Conservation (phyloP, 2,888 invertebrate genomes). For the Cheilosia pagana region DNA sequence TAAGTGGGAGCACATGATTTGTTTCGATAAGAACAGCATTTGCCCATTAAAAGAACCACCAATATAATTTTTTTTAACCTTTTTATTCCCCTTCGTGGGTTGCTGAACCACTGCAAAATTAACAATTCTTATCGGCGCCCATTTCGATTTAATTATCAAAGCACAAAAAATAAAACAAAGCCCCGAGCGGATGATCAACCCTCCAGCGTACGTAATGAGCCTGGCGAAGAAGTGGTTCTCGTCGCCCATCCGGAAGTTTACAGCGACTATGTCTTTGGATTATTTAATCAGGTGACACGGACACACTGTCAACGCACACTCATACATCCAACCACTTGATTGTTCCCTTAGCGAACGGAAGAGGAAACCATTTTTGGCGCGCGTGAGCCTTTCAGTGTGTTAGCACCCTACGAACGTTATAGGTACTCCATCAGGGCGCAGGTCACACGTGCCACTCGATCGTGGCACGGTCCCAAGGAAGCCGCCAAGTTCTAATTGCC, state of each 20-base stretch:
- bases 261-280: conserved; percentile 63
- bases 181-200: conserved; percentile 55
- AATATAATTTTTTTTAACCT: neutral
- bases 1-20: too few relatives aligned
- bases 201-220: conserved; percentile 66
- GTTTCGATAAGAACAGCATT: too few relatives aligned
- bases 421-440: conserved; percentile 62
- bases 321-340: neutral
- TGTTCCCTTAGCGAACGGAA: conserved; percentile 55
- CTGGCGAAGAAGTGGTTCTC: conserved; percentile 43
- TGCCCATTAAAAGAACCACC: neutral
- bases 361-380: conserved; percentile 72
- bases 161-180: conserved; percentile 43
- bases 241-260: conserved; percentile 73
- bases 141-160: conserved; percentile 68
- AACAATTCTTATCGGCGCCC: conserved; percentile 50
- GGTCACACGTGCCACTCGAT: conserved; percentile 67
- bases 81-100: conserved; percentile 26
- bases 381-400: conserved; percentile 60
- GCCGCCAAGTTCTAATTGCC: conserved; percentile 60
- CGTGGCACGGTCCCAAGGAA: conserved; percentile 32
- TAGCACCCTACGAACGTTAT: conserved; percentile 54
- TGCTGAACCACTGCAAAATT: conserved; percentile 61
- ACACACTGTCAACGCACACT: conserved; percentile 48
- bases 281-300: conserved; percentile 64